Evolutionary conservation across 2,113 vertebrate genomes (phyloP), one percentile per base, ranked within the genome.

Genomic region (Prochilodus magdalenae): DNA sequence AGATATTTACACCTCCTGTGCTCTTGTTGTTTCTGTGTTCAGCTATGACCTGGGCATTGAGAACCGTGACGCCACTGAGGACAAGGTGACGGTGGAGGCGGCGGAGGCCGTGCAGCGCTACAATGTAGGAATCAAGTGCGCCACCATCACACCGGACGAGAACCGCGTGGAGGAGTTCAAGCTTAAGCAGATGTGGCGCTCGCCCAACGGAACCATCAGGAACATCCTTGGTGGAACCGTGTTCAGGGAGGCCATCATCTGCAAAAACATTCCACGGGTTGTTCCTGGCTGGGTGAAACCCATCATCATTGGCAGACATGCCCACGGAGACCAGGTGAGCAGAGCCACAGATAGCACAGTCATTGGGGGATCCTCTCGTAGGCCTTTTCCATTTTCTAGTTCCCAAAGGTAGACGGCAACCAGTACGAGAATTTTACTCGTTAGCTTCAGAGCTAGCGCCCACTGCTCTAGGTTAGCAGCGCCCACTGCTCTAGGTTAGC

Each of bases 101-200:
- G 98, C 98, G 2, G 96, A 98, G 92, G 98, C 98, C 0, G 96
- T 98, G 83, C 94, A 86, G 73, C 96, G 94, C 8, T 96, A 97
- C 90, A 96, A 92, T 0, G 96, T 99, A 53, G 98, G 98, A 47
- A 91, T 99, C 89, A 99, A 99, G 87, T 99, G 98, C 66, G 98
- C 98, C 83, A 99, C 98, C 78, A 99, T 99, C 91, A 99, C 97
- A 16, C 98, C 98, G 0, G 98, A 99, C 49, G 98, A 99, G 92
- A 97, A 97, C 0, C 95, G 98, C 1, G 96, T 99, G 65, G 97
- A 97, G 86, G 97, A 99, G 89, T 99, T 99, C 92, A 97, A 97
- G 84, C 76, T 99, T 33, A 99, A 98, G 89, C 94, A 97, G 89
- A 99, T 99, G 98, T 99, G 98, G 98, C 97, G 97, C 57, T 99